Conservation (phyloP, 2,113 vertebrate species). For the Dasypus novemcinctus region DNA sequence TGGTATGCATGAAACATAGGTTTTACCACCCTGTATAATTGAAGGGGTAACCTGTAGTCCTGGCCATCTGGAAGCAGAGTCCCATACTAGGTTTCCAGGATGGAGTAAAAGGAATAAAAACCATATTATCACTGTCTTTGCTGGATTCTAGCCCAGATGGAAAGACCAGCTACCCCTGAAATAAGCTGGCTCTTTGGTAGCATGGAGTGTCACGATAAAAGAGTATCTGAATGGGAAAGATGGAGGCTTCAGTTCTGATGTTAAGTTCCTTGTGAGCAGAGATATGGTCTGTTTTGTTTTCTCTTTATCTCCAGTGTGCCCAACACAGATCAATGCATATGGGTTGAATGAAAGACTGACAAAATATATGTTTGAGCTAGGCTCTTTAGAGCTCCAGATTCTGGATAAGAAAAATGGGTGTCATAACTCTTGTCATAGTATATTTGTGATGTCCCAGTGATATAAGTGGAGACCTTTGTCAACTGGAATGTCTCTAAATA, state of each 20-base stretch:
- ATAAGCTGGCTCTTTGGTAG: not conserved
- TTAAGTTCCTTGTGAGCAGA: not conserved
- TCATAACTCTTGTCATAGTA: not conserved
- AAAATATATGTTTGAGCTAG: not conserved
- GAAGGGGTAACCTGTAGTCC: not conserved
- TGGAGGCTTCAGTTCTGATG: not conserved
- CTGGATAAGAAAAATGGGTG: not conserved
- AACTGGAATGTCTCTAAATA: not conserved
- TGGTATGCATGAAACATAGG: not conserved
- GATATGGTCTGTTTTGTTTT: not conserved
- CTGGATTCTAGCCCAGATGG: not conserved
- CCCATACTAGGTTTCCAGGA: not conserved
- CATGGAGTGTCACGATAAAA: not conserved
- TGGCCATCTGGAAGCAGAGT: not conserved
- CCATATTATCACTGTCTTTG: too few species aligned
- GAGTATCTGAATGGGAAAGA: not conserved
- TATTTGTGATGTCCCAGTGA: too few species aligned
- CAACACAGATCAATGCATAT: not conserved
- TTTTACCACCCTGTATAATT: rapidly evolving
- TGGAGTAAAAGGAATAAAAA: not conserved
- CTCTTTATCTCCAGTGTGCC: rapidly evolving
- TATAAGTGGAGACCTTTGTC: not conserved
- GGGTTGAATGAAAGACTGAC: too few species aligned
- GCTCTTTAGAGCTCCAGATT: not conserved
- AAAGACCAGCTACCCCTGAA: not conserved